Conservation (phyloP, 2,888 invertebrate species). For the Vesta saturnalis region DNA sequence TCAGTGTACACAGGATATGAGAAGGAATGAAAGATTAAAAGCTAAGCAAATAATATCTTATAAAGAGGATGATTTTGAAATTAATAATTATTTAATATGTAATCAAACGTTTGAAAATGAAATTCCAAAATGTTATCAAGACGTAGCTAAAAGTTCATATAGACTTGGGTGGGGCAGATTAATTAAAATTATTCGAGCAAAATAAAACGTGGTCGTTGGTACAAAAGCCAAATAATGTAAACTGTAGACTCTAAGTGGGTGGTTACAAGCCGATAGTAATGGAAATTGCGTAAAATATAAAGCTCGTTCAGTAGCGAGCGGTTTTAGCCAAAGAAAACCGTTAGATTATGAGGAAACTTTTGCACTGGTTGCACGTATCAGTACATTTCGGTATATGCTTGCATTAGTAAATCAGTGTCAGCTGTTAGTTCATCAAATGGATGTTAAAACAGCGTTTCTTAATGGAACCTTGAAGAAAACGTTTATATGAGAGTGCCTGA, state of each 20-base stretch:
- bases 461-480: slow-evolving; percentile 45
- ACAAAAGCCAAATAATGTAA: slow-evolving; percentile 14
- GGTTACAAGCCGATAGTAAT: not conserved
- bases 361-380: not conserved
- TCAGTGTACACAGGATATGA: not conserved
- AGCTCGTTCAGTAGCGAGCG: not conserved
- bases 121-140: not conserved
- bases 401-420: slow-evolving; percentile 35
- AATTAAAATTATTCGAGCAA: slow-evolving; percentile 13
- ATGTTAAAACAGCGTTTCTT: slow-evolving; percentile 46
- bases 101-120: not conserved
- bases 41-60: not conserved
- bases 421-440: slow-evolving; percentile 44
- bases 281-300: slow-evolving; percentile 15
- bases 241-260: slow-evolving; percentile 20
- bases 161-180: slow-evolving; percentile 41
- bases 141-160: not conserved
- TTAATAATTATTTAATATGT: not conserved
- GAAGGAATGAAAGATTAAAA: not conserved
- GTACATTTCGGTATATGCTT: not conserved
- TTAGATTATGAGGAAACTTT: not conserved
- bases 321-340: not conserved
- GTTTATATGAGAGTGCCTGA: slow-evolving; percentile 44
- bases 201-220: slow-evolving; percentile 30
- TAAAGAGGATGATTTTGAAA: not conserved